Base-by-base conservation (phyloP, 2,797 vertebrate species). In the Gila robusta region DNA sequence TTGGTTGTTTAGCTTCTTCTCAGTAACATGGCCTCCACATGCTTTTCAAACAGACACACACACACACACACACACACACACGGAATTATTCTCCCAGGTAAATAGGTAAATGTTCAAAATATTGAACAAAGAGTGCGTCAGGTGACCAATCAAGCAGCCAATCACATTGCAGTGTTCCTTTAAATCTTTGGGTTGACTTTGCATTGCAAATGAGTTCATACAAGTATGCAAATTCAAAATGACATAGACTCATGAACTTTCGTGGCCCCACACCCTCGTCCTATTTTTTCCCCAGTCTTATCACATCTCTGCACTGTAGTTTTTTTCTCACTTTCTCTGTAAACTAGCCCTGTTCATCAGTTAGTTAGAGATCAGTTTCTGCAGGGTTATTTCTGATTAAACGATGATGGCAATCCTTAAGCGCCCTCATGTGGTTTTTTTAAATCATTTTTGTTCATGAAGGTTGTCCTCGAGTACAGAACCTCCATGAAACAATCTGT, bases 191-290 rank as follows among this genome's bases (percentile, higher is more conserved):
- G 56, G 5, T 79, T 28, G 6, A 12, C 56, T 91, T 91, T 91
- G 90, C 84, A 87, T 88, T 86, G 90, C 87, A 91, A 91, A 91
- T 91, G 21, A 47, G 41, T 72, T 82, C 87, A 88, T 80, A 91
- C 77, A 87, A 74, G 70, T 81, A 91, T 87, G 90, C 87, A 91
- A 91, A 91, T 90, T n/a, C 37, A 64, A 78, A 79, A 21, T 70
- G 21, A 72, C 12, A 84, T 67, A 19, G 73, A 69, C 78, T 79
- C 41, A 2, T 85, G 76, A 79, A 72, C 66, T 62, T 69, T 47
- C 7, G 52, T 41, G 19, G 49, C 74, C 66, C 59, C 76, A 19
- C 74, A n/a, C 74, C 49, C 64, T 56, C 39, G 10, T 16, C 5
- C n/a, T 62, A 12, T 62, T 62, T 62, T 71, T 59, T 5, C 39